Conservation (phyloP, 2,888 invertebrate species). For the Melangyna quadrimaculata region DNA sequence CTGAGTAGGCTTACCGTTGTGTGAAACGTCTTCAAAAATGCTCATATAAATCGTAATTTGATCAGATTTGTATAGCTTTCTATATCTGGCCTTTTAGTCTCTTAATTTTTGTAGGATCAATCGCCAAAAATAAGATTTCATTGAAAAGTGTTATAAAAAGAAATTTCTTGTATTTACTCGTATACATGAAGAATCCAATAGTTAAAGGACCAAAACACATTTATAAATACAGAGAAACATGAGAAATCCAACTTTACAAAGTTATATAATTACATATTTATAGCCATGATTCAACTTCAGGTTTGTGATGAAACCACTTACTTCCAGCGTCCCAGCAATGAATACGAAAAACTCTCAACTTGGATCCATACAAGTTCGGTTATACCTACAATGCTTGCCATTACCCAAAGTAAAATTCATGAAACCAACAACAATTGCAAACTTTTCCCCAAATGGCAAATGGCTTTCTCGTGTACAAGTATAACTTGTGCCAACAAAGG, state of each 20-base stretch:
- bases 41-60: too few species aligned
- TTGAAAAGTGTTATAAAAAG: too few species aligned
- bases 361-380: not conserved
- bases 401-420: not conserved
- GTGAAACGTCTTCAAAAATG: too few species aligned
- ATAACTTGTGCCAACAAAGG: slow-evolving; percentile 10
- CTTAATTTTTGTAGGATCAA: too few species aligned
- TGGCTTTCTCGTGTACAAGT: slow-evolving; percentile 1
- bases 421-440: slow-evolving; percentile 19
- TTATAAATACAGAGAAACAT: too few species aligned
- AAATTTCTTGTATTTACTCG: too few species aligned
- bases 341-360: not conserved
- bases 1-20: too few species aligned
- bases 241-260: not conserved
- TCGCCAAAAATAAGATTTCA: too few species aligned
- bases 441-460: slow-evolving; percentile 44
- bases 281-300: not conserved
- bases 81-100: too few species aligned
- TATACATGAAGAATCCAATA: too few species aligned
- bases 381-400: not conserved
- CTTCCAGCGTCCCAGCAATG: not conserved
- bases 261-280: not conserved
- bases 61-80: too few species aligned
- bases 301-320: not conserved
- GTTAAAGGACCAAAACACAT: too few species aligned